These are phyloP conservation scores for Henicopernis longicauda DNA, from an alignment of 2,113 vertebrate genomes.

Conservation along the genomic window DNA sequence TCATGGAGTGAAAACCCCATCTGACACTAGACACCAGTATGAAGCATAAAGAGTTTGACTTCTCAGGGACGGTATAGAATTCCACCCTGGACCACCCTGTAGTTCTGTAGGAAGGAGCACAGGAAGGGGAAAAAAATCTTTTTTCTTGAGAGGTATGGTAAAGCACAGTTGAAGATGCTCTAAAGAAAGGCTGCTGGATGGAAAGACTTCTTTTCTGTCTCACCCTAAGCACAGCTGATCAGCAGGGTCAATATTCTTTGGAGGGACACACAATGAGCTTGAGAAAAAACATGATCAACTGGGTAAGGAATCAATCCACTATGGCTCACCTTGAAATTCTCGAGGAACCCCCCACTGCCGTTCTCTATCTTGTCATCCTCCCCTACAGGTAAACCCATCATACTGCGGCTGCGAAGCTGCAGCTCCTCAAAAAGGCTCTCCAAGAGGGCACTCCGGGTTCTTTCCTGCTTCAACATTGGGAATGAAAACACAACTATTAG, in stretches of 20 bases:
- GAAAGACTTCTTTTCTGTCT: neutral
- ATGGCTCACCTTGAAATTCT: slow-evolving; percentile 86
- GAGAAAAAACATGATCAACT: neutral
- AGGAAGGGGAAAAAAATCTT: neutral
- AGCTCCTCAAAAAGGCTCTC: slow-evolving; percentile 84
- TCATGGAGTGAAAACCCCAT: neutral
- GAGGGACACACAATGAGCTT: neutral
- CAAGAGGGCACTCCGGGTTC: slow-evolving; percentile 85
- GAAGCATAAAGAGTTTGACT: neutral
- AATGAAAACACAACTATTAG: neutral
- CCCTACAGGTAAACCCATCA: slow-evolving; percentile 76
- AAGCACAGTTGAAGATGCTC: neutral
- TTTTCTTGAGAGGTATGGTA: neutral
- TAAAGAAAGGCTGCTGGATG: neutral
- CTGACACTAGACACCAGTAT: neutral
- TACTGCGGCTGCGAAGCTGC: slow-evolving; percentile 79
- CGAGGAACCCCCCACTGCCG: slow-evolving; percentile 83
- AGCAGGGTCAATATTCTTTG: neutral
- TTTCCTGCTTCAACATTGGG: slow-evolving; percentile 68
- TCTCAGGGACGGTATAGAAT: neutral
- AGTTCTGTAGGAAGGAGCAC: neutral
- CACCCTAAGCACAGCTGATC: neutral
- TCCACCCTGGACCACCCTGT: neutral
- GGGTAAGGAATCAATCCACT: neutral
- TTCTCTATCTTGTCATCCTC: slow-evolving; percentile 74